Evolutionary conservation across 1,140 invertebrate species (phyloP).

Genomic region (Drosophila funebris): DNA sequence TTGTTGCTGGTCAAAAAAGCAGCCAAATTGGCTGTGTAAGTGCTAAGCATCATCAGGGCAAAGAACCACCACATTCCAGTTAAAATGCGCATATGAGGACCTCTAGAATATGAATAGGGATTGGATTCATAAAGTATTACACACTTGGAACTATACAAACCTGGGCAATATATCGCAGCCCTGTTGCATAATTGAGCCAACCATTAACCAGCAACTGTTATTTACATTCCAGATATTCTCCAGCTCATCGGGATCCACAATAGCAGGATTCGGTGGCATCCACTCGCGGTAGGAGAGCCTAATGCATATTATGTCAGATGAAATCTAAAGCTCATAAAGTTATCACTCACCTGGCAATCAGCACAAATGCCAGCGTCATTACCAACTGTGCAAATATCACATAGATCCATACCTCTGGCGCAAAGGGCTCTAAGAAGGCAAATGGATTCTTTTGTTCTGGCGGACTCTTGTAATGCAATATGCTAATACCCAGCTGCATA

Average conservation of each 20-base stretch:
- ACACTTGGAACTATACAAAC: constrained; percentile 84
- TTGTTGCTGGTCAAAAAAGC: constrained; percentile 95
- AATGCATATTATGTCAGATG: neutral
- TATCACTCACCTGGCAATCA: constrained; percentile 91
- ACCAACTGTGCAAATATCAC: constrained; percentile 97
- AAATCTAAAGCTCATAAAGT: accelerated
- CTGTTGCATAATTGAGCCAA: constrained; percentile 93
- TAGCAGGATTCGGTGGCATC: constrained; percentile 91
- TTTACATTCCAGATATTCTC: constrained; percentile 92
- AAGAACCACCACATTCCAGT: constrained; percentile 98
- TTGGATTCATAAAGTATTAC: neutral
- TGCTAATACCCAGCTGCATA: constrained; percentile 94
- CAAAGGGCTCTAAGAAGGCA: constrained; percentile 95
- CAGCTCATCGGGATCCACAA: constrained; percentile 88
- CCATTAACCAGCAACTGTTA: constrained; percentile 91
- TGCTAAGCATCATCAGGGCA: constrained; percentile 96
- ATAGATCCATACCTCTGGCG: constrained; percentile 97
- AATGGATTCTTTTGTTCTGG: constrained; percentile 95
- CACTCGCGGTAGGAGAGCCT: constrained; percentile 94
- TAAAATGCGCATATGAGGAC: constrained; percentile 92
- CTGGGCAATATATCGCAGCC: constrained; percentile 92
- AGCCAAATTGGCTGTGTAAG: constrained; percentile 97
- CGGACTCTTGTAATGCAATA: constrained; percentile 93
- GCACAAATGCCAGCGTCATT: constrained; percentile 95
- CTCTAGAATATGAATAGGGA: constrained; percentile 84